Percentiles rank a stretch among this genome's conserved stretches.
These are phyloP conservation scores for Ellobius talpinus DNA, from an alignment of 2,113 vertebrate species.

Conservation along the genomic window DNA sequence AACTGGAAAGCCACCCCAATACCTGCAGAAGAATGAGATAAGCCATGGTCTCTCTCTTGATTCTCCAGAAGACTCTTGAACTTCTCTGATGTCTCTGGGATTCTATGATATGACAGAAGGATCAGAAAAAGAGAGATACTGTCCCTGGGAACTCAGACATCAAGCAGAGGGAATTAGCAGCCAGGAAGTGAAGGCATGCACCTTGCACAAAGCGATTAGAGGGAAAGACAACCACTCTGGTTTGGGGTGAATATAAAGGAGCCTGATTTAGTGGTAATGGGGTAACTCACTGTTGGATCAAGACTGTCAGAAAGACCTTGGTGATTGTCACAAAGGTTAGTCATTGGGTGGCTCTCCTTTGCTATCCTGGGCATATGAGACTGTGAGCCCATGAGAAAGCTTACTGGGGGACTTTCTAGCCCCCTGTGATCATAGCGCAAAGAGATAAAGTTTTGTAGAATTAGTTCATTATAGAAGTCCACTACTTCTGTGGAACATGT, in stretches of 20 bases:
- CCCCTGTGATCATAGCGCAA: background rate
- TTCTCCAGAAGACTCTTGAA: background rate
- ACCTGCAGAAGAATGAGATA: background rate
- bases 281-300: background rate
- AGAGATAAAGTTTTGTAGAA: background rate
- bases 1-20: conserved; percentile 10
- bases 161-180: background rate
- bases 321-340: background rate
- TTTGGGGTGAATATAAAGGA: background rate
- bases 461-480: background rate
- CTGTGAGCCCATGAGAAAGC: background rate
- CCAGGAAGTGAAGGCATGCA: background rate
- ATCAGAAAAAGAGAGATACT: background rate
- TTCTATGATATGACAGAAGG: background rate
- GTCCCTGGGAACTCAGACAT: conserved; percentile 28
- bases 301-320: background rate
- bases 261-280: background rate
- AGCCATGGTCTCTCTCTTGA: background rate
- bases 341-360: accelerated
- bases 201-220: background rate
- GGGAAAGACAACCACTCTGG: background rate
- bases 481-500: background rate
- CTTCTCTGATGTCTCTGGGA: background rate
- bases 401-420: background rate
- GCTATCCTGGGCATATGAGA: background rate